Percentiles rank a stretch among this genome's conserved stretches.
Evolutionary conservation across 1,140 invertebrate species (phyloP).

Genomic region (Ctenoplectra terminalis): DNA sequence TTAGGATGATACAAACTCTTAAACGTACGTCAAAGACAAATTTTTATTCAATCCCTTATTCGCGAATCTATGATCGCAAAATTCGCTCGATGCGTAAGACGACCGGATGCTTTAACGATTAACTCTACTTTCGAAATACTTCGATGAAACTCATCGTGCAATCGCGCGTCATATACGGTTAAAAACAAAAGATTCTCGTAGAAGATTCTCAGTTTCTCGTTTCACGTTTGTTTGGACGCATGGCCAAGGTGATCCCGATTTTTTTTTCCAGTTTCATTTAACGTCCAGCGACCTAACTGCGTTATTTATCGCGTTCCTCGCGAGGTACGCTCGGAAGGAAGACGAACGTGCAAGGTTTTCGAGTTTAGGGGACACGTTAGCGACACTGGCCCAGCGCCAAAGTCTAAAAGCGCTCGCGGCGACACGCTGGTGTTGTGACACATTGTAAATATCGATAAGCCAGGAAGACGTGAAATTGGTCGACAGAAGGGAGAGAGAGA

Average conservation of each 20-base stretch:
- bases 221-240: neutral
- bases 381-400: slow-evolving; percentile 40
- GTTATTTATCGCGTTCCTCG: neutral
- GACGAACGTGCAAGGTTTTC: neutral
- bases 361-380: neutral
- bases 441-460: slow-evolving; percentile 68
- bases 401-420: slow-evolving; percentile 60
- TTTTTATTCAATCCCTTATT: too few relatives aligned
- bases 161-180: neutral
- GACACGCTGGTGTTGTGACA: slow-evolving; percentile 63
- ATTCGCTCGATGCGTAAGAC: too few relatives aligned
- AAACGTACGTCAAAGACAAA: too few relatives aligned
- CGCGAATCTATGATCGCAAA: too few relatives aligned
- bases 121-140: too few relatives aligned
- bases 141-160: neutral
- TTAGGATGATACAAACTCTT: too few relatives aligned
- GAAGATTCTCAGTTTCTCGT: neutral
- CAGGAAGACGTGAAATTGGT: slow-evolving; percentile 45
- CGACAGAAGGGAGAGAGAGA: neutral
- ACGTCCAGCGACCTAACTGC: neutral
- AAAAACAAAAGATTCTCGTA: neutral
- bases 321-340: neutral
- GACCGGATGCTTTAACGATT: too few relatives aligned
- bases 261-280: neutral
- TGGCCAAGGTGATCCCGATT: slow-evolving; percentile 10